Conservation (phyloP, 2,797 vertebrate species). For the Halcyon chelicuti region DNA sequence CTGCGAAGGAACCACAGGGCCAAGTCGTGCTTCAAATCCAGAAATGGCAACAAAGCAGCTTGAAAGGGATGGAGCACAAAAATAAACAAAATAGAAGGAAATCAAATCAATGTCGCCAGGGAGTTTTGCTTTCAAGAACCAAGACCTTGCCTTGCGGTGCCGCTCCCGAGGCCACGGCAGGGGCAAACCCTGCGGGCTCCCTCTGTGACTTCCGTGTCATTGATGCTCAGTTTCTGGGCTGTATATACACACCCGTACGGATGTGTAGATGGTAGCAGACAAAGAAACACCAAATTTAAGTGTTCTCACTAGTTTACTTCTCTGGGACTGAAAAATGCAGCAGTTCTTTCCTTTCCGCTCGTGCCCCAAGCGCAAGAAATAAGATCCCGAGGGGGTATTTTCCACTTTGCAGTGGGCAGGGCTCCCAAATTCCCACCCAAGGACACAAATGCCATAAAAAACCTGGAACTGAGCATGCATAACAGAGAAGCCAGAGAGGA, state of each 20-base stretch:
- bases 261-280: constrained; percentile 76
- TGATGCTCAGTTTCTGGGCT: constrained; percentile 58
- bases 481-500: constrained; percentile 63
- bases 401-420: not conserved
- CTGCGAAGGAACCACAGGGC: not conserved
- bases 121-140: not conserved
- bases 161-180: accelerated
- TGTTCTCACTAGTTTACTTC: not conserved
- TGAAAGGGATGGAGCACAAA: not conserved
- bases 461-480: constrained; percentile 42
- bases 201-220: constrained; percentile 53
- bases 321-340: not conserved
- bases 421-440: not conserved
- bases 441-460: not conserved
- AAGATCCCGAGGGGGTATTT: not conserved
- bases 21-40: not conserved
- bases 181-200: not conserved
- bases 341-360: not conserved
- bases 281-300: constrained; percentile 26
- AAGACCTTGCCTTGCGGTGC: not conserved
- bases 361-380: not conserved
- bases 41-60: not conserved
- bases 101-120: not conserved
- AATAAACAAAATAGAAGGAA: not conserved
- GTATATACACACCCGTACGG: not conserved